Evolutionary conservation across 30 jellyfish, hydroid and myxozoan genomes (phyloP).

Genomic region (Aurelia sp.): DNA sequence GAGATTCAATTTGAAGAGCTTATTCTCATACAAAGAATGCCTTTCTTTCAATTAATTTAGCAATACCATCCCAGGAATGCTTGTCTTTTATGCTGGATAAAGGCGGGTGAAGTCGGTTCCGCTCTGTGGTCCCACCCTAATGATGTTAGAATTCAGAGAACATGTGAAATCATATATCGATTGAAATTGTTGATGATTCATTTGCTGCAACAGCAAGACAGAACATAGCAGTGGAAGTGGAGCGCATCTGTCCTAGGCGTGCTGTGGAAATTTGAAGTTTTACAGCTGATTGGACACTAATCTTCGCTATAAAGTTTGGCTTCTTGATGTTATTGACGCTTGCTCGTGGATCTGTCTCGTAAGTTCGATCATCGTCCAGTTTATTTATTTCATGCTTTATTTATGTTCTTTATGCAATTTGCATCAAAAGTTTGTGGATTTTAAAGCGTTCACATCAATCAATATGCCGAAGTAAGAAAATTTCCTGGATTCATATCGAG

Average conservation of each 20-base stretch:
- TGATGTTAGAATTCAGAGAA: slow-evolving; percentile 57
- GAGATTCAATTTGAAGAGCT: slow-evolving; percentile 6
- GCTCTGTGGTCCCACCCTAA: slow-evolving; percentile 57
- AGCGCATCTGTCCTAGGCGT: slow-evolving; percentile 17
- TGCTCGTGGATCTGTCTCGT: no score
- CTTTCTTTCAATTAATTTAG: slow-evolving; percentile 10
- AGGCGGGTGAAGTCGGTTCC: slow-evolving; percentile 50
- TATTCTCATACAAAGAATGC: slow-evolving; percentile 27
- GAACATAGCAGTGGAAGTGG: background rate
- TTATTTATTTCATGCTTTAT: no score
- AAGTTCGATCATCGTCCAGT: no score
- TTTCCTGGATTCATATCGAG: background rate
- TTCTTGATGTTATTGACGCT: no score
- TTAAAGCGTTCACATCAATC: no score
- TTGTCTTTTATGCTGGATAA: slow-evolving; percentile 23
- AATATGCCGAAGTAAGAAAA: no score
- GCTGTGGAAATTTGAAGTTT: background rate
- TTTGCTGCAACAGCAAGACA: background rate
- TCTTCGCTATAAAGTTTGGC: no score
- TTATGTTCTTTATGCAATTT: no score
- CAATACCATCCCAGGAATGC: slow-evolving; percentile 55
- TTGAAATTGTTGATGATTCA: background rate
- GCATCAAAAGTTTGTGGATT: no score
- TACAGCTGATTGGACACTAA: no score
- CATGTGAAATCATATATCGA: slow-evolving; percentile 35